These are phyloP conservation scores for Dynastes hyllus DNA, from an alignment of 2,888 invertebrate genomes.

Conservation along the genomic window DNA sequence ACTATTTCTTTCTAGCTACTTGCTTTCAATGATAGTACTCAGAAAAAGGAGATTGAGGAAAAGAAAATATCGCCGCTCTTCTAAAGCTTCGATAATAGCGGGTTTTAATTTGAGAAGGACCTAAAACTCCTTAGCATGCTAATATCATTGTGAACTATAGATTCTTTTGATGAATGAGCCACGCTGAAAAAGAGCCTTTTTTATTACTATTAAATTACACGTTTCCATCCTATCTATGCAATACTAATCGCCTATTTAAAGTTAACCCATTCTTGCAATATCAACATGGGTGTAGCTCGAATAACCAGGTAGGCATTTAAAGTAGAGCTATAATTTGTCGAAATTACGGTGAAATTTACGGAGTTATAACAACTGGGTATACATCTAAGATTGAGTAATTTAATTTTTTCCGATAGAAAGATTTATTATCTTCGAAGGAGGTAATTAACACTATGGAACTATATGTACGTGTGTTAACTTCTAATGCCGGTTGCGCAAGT, in stretches of 20 bases:
- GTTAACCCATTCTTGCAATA: constrained; percentile 36
- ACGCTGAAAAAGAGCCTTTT: constrained; percentile 3
- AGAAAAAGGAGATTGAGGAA: too few species aligned
- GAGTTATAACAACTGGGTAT: constrained; percentile 36
- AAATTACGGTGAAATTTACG: constrained; percentile 43
- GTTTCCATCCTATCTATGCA: constrained; percentile 30
- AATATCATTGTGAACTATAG: constrained; percentile 2
- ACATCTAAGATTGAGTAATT: constrained; percentile 40
- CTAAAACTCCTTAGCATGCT: background rate
- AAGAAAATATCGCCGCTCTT: background rate
- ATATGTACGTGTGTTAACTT: constrained; percentile 17
- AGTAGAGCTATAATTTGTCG: constrained; percentile 32
- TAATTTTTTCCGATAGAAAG: constrained; percentile 29
- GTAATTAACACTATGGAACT: constrained; percentile 31
- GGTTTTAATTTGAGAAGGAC: constrained; percentile 2
- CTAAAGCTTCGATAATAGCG: background rate
- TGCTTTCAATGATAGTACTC: too few species aligned
- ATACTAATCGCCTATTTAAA: constrained; percentile 34
- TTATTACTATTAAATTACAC: constrained; percentile 29
- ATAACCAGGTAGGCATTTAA: constrained; percentile 23
- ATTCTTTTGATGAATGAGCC: constrained; percentile 8
- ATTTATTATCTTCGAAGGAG: constrained; percentile 36
- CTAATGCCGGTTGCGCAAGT: constrained; percentile 26
- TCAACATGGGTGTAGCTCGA: constrained; percentile 36
- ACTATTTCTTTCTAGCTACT: too few species aligned